Conservation (phyloP, 2,888 invertebrate genomes). For the Elmis aenea region DNA sequence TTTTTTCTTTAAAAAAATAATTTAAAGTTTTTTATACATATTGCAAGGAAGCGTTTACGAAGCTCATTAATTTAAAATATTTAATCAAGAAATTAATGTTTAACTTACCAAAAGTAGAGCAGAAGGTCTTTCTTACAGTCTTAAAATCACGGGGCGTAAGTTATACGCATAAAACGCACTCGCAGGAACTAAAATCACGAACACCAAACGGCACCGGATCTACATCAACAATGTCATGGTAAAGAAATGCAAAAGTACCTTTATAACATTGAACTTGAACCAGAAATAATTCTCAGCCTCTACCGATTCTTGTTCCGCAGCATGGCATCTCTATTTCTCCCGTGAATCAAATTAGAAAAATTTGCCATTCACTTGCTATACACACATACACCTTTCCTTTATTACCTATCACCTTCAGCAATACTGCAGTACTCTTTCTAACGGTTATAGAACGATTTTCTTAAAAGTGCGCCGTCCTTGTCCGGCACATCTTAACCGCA, state of each 20-base stretch:
- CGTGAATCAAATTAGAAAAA: too few species aligned
- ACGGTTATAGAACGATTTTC: not conserved
- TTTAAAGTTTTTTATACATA: too few species aligned
- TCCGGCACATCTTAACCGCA: too few species aligned
- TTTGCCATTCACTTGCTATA: slow-evolving; percentile 5
- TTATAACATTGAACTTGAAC: slow-evolving; percentile 23
- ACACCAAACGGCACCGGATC: slow-evolving; percentile 14
- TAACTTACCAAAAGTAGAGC: too few species aligned
- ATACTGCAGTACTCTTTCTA: slow-evolving; percentile 4
- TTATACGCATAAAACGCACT: too few species aligned
- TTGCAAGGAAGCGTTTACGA: too few species aligned
- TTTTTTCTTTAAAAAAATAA: too few species aligned
- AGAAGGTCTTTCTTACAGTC: too few species aligned
- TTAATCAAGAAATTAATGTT: too few species aligned
- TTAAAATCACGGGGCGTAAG: too few species aligned
- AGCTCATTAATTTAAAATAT: too few species aligned
- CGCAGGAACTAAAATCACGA: too few species aligned
- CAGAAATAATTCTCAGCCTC: slow-evolving; percentile 9
- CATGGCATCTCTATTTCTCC: slow-evolving; percentile 5
- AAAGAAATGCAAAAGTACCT: slow-evolving; percentile 16
- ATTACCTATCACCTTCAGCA: slow-evolving; percentile 11
- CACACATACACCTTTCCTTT: slow-evolving; percentile 10
- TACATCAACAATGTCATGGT: slow-evolving; percentile 11
- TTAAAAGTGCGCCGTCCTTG: slow-evolving; percentile 3
- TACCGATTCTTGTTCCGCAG: slow-evolving; percentile 12